A percentile compares a stretch with the other conserved stretches of the same genome.
Conservation (phyloP, 2,888 invertebrate genomes). For the Aethes cnicana region DNA sequence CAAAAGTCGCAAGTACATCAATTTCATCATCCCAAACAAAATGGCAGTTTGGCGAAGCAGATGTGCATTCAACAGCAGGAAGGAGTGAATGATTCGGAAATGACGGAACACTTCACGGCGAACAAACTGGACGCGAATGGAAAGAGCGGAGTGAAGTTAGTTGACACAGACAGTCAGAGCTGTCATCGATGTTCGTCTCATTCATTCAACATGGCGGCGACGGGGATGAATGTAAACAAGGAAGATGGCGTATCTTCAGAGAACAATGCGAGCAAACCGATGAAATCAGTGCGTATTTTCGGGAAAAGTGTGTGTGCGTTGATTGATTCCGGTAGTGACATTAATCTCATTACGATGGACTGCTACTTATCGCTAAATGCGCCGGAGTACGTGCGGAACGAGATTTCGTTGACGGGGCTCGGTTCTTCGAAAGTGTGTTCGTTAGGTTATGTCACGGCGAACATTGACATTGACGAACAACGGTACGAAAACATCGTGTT, state of each 20-base stretch:
- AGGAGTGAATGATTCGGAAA: too few species aligned
- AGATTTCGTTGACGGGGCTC: not conserved
- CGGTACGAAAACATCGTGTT: constrained; percentile 1
- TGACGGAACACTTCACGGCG: too few species aligned
- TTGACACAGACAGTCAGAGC: too few species aligned
- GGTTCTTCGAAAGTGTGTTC: not conserved
- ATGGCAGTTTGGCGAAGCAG: too few species aligned
- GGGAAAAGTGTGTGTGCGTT: constrained; percentile 6
- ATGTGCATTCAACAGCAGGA: too few species aligned
- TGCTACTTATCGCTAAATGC: not conserved
- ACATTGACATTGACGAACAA: not conserved
- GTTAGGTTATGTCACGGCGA: not conserved
- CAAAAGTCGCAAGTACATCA: too few species aligned
- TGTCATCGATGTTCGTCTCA: too few species aligned
- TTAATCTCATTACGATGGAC: constrained; percentile 14
- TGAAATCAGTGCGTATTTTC: constrained; percentile 24
- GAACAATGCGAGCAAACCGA: constrained; percentile 19
- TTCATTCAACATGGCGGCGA: too few species aligned
- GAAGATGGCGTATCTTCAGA: not conserved
- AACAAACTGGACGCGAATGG: too few species aligned
- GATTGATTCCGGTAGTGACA: constrained; percentile 27
- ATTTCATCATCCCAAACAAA: too few species aligned
- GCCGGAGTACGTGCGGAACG: not conserved
- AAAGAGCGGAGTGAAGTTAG: too few species aligned
- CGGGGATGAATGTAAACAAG: constrained; percentile 25